Base-by-base conservation (phyloP, 2,113 vertebrate genomes). In the Actenoides lindsayi region DNA sequence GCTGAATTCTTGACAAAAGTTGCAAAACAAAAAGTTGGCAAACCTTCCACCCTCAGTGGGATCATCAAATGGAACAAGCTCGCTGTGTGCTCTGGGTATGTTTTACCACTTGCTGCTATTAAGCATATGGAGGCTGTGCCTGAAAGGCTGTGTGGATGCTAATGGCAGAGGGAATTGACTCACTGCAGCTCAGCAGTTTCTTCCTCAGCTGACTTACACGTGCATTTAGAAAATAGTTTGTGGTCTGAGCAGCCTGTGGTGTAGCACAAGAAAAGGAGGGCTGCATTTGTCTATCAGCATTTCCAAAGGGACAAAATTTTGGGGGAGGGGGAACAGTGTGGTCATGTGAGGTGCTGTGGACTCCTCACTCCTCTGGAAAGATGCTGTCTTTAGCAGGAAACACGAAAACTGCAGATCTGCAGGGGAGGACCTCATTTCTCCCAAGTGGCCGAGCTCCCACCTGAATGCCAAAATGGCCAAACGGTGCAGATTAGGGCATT, bases 51-150 rank as follows among this genome's bases (percentile, higher is more conserved):
- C 17, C 30, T 83, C 35, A 68, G 27, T 0, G 6, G 15, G 37
- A 35, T 85, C 28, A 35, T 57, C 44, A 60, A 41, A 24, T 20
- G 41, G 57, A 57, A 50, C 33, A 28, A 2, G 31, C 35, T 83
- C 0, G 1, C 50, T 16, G 21, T 11, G 48, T 57, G 27, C 31
- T 70, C 54, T 41, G 42, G 53, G 28, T 83, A 27, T 87, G 39
- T 82, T 92, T 91, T 79, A 69, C 16, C 35, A 27, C 73, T 87
- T 70, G 21, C 44, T 83, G 27, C 63, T 93, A 20, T 57, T 67
- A 60, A 31, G 27, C 6, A 4, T 5, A 11, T 4, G 30, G 44
- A 87, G 42, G 17, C 37, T 6, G 0, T 63, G 51, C 33, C 83
- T 74, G 19, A 57, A 60, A 14, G 37, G 19, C 31, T 63, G 19